Evolutionary conservation across 2,888 invertebrate genomes (phyloP), one percentile per base, ranked within the genome.

Genomic region (Zonitis immaculata): DNA sequence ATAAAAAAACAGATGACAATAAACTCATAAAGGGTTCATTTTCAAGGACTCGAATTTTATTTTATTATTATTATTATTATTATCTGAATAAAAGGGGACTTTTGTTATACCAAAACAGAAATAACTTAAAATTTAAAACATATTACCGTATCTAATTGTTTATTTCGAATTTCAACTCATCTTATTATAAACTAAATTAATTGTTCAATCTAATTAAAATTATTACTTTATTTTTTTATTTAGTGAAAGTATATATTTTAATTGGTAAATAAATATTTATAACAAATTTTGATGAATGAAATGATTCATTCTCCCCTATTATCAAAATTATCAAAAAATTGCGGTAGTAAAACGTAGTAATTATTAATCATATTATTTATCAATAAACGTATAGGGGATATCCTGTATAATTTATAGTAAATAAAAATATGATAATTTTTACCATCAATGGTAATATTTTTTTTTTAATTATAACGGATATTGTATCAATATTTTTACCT

Each of bases 1-100:
- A 35, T n/a, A n/a, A n/a, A n/a, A n/a, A n/a, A n/a, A 16, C 35
- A 35, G 35, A 35, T 35, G 35, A 35, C 35, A 35, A 35, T 35
- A 35, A 35, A 35, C 18, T 18, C 18, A 16, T 35, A 35, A 35
- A 35, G 35, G 35, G 35, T 35, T 35, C 35, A 35, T 35, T 35
- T 35, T 35, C 35, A 35, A 35, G 35, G 35, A 35, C 35, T 32
- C 9, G 3, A 35, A 18, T 2, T 30, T 35, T 18, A 9, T 35
- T 35, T 16, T 35, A 9, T 35, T 35, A 5, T 6, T 27, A 27
- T n/a, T n/a, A n/a, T n/a, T n/a, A n/a, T n/a, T n/a, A n/a, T n/a
- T n/a, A 9, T 7, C 35, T 18, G 1, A 35, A 35, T 35, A 35
- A 35, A 35, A 35, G 35, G 35, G 6, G 35, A 16, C 35, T 9